Evolutionary conservation across 2,113 vertebrate species (phyloP).

Genomic region (Podiceps cristatus): DNA sequence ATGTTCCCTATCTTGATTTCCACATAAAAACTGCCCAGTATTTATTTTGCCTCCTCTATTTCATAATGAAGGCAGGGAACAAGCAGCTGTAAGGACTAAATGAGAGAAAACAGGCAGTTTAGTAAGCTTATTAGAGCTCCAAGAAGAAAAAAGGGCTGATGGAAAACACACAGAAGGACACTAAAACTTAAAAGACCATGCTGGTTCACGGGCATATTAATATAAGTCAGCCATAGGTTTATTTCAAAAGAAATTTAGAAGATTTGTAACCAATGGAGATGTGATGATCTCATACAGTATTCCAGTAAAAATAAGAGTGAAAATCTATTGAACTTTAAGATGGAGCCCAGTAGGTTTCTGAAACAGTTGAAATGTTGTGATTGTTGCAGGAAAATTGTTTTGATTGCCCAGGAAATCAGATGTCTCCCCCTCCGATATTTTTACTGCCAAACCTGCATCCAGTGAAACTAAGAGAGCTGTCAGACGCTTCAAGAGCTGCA

Average conservation of each 20-base stretch:
- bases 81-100: not conserved
- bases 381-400: not conserved
- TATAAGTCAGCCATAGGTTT: not conserved
- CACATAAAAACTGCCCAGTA: not conserved
- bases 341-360: not conserved
- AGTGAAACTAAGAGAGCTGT: not conserved
- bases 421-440: not conserved
- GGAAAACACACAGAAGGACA: not conserved
- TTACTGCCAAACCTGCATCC: not conserved
- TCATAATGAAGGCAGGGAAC: not conserved
- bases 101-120: not conserved
- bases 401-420: not conserved
- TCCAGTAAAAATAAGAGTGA: not conserved
- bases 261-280: not conserved
- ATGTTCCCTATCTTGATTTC: not conserved
- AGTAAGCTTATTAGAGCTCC: fast-evolving
- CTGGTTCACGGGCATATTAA: not conserved
- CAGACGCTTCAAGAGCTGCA: not conserved
- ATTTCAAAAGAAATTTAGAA: not conserved
- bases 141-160: not conserved
- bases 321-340: not conserved
- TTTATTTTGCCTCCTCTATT: not conserved
- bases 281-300: not conserved
- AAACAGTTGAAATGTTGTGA: not conserved
- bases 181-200: not conserved